Evolutionary conservation across 2,888 invertebrate genomes (phyloP).

Genomic region (Leptinotarsa juncta): DNA sequence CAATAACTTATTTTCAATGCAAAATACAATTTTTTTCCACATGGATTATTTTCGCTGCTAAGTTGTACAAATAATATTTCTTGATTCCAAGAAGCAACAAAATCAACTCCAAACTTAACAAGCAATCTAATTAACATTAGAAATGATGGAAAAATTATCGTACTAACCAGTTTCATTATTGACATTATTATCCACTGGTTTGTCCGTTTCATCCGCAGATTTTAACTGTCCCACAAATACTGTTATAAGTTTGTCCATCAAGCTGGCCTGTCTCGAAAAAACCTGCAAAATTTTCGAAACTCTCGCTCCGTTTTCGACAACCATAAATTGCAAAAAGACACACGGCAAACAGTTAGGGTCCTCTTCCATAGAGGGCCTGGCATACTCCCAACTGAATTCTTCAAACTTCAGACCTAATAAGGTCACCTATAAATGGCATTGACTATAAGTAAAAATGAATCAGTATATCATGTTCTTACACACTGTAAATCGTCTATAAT

Average conservation of each 20-base stretch:
- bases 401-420: slow-evolving; percentile 87
- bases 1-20: no score
- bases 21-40: no score
- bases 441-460: background rate
- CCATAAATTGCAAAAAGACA: slow-evolving; percentile 90
- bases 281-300: slow-evolving; percentile 85
- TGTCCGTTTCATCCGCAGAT: slow-evolving; percentile 66
- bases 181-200: slow-evolving; percentile 57
- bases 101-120: no score
- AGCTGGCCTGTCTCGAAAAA: slow-evolving; percentile 73
- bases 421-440: slow-evolving; percentile 73
- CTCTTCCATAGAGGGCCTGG: slow-evolving; percentile 85
- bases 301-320: slow-evolving; percentile 80
- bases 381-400: slow-evolving; percentile 93
- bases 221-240: slow-evolving; percentile 84
- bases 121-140: slow-evolving; percentile 38
- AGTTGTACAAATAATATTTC: no score
- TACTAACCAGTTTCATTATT: slow-evolving; percentile 60
- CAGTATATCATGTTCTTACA: slow-evolving; percentile 70
- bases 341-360: slow-evolving; percentile 90
- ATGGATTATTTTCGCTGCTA: no score
- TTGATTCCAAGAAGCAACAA: no score
- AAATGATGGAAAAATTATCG: slow-evolving; percentile 40
- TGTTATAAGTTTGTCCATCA: slow-evolving; percentile 89
- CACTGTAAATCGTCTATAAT: slow-evolving; percentile 87